Percentiles rank a stretch among this genome's conserved stretches.
Conservation (phyloP, 2,797 vertebrate species). For the Loris lydekkerianus region DNA sequence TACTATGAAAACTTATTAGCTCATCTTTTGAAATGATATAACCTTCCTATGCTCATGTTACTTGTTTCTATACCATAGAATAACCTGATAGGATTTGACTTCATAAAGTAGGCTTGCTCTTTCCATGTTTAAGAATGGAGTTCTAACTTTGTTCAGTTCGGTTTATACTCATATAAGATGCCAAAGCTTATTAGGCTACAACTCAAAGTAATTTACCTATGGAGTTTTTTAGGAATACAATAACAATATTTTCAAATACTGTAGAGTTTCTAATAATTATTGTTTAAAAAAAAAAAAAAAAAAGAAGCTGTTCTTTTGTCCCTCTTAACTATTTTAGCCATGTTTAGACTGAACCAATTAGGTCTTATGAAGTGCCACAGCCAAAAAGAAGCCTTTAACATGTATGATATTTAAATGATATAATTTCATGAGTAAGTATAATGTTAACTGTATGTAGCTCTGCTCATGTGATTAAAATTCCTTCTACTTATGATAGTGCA, state of each 20-base stretch:
- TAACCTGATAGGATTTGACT: neutral
- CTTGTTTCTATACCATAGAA: neutral
- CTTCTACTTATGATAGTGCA: neutral
- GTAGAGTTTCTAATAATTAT: neutral
- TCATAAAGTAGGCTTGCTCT: neutral
- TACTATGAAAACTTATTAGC: neutral
- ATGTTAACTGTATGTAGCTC: conserved; percentile 26
- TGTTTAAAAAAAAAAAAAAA: neutral
- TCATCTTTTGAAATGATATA: neutral
- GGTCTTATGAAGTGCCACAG: neutral
- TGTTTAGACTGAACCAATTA: conserved; percentile 21
- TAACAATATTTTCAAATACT: neutral
- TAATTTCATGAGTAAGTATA: neutral
- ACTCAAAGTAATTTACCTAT: neutral
- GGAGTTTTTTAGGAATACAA: neutral
- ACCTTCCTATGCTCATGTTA: neutral
- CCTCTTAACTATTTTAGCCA: neutral
- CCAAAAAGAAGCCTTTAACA: neutral
- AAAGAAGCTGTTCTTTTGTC: neutral
- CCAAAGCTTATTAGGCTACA: neutral
- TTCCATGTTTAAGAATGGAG: neutral
- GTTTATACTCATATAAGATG: neutral
- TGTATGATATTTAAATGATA: neutral
- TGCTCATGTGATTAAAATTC: conserved; percentile 21
- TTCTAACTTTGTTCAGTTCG: neutral